These are phyloP conservation scores for Galerucella calmariensis DNA, from an alignment of 2,888 invertebrate species.

Conservation along the genomic window DNA sequence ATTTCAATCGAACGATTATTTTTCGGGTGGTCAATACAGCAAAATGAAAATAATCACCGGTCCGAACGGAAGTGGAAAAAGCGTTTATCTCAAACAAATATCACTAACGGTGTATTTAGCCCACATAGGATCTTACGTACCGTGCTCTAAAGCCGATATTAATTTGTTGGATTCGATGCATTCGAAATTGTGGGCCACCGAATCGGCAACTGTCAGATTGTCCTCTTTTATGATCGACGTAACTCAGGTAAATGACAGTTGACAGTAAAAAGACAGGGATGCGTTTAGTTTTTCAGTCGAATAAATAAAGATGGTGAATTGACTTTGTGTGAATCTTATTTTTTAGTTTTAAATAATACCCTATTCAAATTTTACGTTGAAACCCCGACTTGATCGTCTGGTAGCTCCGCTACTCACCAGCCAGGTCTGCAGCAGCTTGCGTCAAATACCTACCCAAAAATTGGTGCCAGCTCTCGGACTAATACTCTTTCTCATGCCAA, in stretches of 20 bases:
- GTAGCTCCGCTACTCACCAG: too few relatives aligned
- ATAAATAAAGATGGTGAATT: too few relatives aligned
- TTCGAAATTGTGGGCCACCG: conserved; percentile 79
- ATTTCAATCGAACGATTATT: conserved; percentile 80
- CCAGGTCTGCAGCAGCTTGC: too few relatives aligned
- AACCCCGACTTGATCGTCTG: too few relatives aligned
- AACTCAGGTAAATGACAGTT: conserved; percentile 72
- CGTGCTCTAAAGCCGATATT: conserved; percentile 79
- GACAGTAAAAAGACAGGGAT: neutral
- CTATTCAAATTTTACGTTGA: too few relatives aligned
- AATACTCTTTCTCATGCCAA: too few relatives aligned
- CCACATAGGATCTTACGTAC: conserved; percentile 90
- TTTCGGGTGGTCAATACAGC: conserved; percentile 69
- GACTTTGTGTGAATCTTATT: too few relatives aligned
- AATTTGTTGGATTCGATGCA: conserved; percentile 79
- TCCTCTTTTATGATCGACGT: conserved; percentile 89
- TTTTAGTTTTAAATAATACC: too few relatives aligned
- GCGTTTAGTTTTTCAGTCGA: too few relatives aligned
- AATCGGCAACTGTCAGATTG: conserved; percentile 81
- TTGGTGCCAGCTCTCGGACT: too few relatives aligned
- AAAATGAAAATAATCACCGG: conserved; percentile 85
- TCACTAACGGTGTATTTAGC: conserved; percentile 85
- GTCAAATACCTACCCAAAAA: too few relatives aligned
- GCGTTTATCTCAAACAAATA: conserved; percentile 87
- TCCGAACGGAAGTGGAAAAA: conserved; percentile 93